These are phyloP conservation scores for Ceratina australensis DNA, from an alignment of 1,140 invertebrate genomes.

Conservation along the genomic window DNA sequence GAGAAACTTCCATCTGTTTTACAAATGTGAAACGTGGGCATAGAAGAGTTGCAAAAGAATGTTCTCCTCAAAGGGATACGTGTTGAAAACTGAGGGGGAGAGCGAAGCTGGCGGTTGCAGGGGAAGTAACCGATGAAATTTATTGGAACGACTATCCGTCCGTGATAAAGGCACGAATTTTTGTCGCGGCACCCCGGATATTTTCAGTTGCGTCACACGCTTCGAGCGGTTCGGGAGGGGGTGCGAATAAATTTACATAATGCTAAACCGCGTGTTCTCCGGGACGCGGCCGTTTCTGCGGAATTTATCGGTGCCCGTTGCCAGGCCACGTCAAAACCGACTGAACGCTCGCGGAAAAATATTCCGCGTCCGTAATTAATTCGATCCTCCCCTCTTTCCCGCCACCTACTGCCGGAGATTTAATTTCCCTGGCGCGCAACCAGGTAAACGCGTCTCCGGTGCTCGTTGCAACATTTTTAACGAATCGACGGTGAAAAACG, in stretches of 20 bases:
- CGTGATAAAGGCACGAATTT: constrained; percentile 39
- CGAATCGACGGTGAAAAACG: constrained; percentile 14
- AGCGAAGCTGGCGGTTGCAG: too few relatives aligned
- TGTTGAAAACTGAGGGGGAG: too few relatives aligned
- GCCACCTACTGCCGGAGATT: background rate
- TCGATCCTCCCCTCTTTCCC: background rate
- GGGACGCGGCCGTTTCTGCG: constrained; percentile 3
- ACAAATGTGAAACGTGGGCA: too few relatives aligned
- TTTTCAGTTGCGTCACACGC: background rate
- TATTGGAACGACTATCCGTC: background rate
- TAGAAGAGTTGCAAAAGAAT: too few relatives aligned
- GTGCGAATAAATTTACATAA: constrained; percentile 32
- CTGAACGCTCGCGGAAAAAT: constrained; percentile 22
- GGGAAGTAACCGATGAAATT: background rate
- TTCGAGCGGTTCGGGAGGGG: background rate
- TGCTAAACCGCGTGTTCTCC: constrained; percentile 12
- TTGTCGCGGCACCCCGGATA: constrained; percentile 22
- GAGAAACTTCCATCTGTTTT: too few relatives aligned
- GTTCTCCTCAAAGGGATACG: too few relatives aligned
- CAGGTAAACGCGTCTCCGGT: background rate
- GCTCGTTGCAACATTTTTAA: constrained; percentile 21
- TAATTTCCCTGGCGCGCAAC: background rate
- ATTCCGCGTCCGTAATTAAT: constrained; percentile 30
- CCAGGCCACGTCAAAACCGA: constrained; percentile 14
- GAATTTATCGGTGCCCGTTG: constrained; percentile 15